Percentiles rank a stretch among this genome's conserved stretches.
These are phyloP conservation scores for Acromyrmex echinatior DNA, from an alignment of 1,140 invertebrate genomes.

Conservation along the genomic window DNA sequence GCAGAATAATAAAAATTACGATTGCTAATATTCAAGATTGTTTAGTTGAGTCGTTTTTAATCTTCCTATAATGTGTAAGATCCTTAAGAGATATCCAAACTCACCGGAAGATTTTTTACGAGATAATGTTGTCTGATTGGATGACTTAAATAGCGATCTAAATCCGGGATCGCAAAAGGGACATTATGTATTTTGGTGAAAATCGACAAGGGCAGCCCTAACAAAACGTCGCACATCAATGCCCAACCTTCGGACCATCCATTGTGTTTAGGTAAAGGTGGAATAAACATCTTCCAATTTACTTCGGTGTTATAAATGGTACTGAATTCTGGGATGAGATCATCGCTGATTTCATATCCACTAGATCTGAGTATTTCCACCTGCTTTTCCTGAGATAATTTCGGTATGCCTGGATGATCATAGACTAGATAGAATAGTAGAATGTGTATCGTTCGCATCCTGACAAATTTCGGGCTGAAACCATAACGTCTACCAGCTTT, in stretches of 20 bases:
- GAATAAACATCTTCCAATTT: constrained; percentile 92
- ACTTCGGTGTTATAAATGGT: constrained; percentile 87
- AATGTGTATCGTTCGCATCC: constrained; percentile 90
- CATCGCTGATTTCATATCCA: constrained; percentile 82
- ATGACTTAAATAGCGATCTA: constrained; percentile 89
- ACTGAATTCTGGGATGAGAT: constrained; percentile 84
- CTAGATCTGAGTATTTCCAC: constrained; percentile 83
- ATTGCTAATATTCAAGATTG: not conserved
- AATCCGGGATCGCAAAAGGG: constrained; percentile 87
- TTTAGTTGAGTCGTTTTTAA: not conserved
- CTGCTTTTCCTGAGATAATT: constrained; percentile 82
- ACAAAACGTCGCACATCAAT: constrained; percentile 91
- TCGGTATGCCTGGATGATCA: constrained; percentile 86
- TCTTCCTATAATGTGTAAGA: no score
- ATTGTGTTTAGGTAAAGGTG: constrained; percentile 89
- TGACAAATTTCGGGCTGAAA: constrained; percentile 90
- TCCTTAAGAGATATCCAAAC: constrained; percentile 74
- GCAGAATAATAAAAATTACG: not conserved
- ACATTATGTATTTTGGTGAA: constrained; percentile 91
- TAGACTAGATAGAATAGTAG: constrained; percentile 91
- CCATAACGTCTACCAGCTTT: constrained; percentile 82
- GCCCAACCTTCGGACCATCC: constrained; percentile 91
- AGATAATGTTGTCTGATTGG: constrained; percentile 90
- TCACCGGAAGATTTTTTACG: constrained; percentile 87
- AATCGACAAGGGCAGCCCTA: constrained; percentile 91